phyloP scores from a whole-genome alignment of 2,797 vertebrate genomes.

The Tiaroga cobitis region DNA sequence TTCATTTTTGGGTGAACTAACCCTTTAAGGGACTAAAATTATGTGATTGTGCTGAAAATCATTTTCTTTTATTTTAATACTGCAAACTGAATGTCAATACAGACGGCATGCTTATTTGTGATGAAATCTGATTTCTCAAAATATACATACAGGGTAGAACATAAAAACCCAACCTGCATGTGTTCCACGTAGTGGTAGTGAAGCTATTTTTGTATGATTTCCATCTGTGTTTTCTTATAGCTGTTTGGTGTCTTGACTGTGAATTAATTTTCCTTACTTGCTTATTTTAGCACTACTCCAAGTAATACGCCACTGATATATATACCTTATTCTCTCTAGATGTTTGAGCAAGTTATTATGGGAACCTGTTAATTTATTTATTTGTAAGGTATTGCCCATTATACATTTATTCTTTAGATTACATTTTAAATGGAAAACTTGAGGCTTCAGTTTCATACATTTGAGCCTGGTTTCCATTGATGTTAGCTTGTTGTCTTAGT shows the following conservation, averaged over 20 bases:
- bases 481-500: background rate
- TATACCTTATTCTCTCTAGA: conserved; percentile 9
- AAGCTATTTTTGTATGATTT: background rate
- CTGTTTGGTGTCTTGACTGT: background rate
- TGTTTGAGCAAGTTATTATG: conserved; percentile 26
- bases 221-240: background rate
- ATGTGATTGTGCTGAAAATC: background rate
- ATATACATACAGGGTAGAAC: background rate
- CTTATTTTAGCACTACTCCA: conserved; percentile 46
- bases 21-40: background rate
- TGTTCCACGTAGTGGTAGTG: too few relatives aligned
- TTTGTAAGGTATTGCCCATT: background rate
- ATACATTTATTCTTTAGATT: background rate
- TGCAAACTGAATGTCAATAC: background rate
- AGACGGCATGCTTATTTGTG: background rate
- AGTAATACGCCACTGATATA: conserved; percentile 33
- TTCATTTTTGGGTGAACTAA: too few relatives aligned
- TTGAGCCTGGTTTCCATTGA: background rate
- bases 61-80: background rate
- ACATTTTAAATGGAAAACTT: background rate
- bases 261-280: conserved; percentile 1
- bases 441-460: background rate
- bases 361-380: conserved; percentile 20
- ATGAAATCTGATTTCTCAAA: background rate
- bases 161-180: background rate